These are phyloP conservation scores for Mormyrus iriodes DNA, from an alignment of 2,113 vertebrate genomes.

Conservation along the genomic window DNA sequence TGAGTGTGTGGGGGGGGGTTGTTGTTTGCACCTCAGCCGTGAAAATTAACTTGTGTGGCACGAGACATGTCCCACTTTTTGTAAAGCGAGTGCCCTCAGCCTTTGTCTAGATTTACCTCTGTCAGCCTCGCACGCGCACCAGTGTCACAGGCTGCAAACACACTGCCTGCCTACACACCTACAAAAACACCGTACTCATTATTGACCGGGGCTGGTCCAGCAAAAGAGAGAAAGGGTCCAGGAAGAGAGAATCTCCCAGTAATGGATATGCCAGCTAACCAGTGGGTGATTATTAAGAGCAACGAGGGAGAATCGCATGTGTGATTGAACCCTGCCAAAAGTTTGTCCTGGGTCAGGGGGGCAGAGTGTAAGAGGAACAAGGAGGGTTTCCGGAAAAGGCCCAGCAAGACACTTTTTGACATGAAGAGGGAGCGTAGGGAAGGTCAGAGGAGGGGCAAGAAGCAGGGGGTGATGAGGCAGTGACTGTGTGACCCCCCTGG, in stretches of 20 bases:
- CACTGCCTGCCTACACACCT: background rate
- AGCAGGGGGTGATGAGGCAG: constrained; percentile 13
- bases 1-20: background rate
- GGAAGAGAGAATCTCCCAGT: background rate
- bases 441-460: background rate
- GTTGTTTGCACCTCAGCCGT: background rate
- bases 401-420: background rate
- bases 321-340: background rate
- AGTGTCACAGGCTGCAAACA: background rate
- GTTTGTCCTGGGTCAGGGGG: background rate
- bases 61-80: background rate
- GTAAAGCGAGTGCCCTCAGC: background rate
- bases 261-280: background rate
- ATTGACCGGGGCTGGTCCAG: too few species aligned
- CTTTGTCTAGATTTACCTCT: background rate
- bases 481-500: background rate
- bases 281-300: constrained; percentile 2
- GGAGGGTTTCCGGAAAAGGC: background rate
- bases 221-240: background rate
- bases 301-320: background rate
- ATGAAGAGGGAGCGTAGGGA: background rate
- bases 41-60: constrained; percentile 13
- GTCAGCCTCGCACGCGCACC: background rate
- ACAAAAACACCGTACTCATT: background rate
- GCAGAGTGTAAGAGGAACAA: background rate